phyloP scores from a whole-genome alignment of 2,113 vertebrate genomes.

The Pedetes capensis region DNA sequence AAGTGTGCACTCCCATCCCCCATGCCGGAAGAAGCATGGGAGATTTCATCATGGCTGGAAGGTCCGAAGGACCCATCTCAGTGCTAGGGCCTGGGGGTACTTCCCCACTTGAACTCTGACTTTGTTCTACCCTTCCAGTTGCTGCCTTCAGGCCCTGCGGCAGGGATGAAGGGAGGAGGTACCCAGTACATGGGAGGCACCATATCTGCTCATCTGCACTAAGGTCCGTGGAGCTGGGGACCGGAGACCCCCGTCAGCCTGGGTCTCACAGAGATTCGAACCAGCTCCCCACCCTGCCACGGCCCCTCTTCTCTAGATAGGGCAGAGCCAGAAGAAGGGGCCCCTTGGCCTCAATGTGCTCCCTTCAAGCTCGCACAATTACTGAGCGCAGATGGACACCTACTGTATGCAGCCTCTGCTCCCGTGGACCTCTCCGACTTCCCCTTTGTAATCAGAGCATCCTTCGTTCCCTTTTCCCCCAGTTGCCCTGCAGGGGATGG shows the following conservation, averaged over 20 bases:
- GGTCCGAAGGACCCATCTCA: not conserved
- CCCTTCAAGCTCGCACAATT: not conserved
- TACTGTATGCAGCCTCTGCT: not conserved
- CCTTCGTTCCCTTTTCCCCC: not conserved
- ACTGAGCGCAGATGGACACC: not conserved
- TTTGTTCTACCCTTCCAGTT: no score
- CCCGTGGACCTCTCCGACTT: fast-evolving
- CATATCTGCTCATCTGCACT: not conserved
- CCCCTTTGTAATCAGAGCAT: not conserved
- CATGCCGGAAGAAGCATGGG: not conserved
- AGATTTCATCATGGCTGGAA: not conserved
- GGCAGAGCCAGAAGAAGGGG: not conserved
- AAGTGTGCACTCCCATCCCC: fast-evolving
- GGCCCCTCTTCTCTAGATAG: not conserved
- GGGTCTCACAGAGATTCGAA: not conserved
- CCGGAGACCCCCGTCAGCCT: not conserved
- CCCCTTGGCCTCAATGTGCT: no score
- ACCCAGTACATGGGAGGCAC: fast-evolving
- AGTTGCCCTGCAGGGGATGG: fast-evolving
- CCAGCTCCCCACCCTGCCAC: not conserved
- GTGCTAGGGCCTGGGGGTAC: not conserved
- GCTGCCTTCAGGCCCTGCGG: not conserved
- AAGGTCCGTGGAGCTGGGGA: not conserved
- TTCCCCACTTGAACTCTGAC: not conserved
- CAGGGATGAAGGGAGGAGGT: not conserved